These are phyloP conservation scores for Argyresthia goedartella DNA, from an alignment of 2,888 invertebrate species.

Conservation along the genomic window DNA sequence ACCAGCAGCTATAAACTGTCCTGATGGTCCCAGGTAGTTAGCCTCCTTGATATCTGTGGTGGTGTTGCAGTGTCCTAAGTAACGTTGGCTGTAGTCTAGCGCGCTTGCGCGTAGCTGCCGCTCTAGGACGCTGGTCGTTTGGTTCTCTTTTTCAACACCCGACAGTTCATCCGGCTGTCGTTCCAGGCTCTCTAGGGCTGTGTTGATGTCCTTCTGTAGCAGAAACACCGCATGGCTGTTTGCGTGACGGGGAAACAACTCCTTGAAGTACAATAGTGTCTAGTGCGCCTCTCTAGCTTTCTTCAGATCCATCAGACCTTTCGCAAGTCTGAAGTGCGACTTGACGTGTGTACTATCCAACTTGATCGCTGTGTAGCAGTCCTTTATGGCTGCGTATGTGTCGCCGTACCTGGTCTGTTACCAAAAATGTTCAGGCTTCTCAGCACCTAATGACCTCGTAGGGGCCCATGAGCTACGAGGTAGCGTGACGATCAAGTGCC, in stretches of 20 bases:
- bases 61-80: conserved; percentile 97
- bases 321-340: conserved; percentile 81
- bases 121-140: conserved; percentile 40
- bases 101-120: conserved; percentile 69
- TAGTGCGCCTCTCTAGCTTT: conserved; percentile 80
- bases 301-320: conserved; percentile 82
- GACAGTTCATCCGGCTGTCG: conserved; percentile 44
- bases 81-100: conserved; percentile 84
- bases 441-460: too few species aligned
- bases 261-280: conserved; percentile 78
- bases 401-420: conserved; percentile 98
- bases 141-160: conserved; percentile 29
- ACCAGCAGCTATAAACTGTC: conserved; percentile 75
- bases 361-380: conserved; percentile 86
- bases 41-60: conserved; percentile 99
- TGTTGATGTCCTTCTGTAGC: conserved; percentile 73
- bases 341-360: conserved; percentile 83
- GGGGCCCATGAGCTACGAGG: too few species aligned
- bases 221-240: conserved; percentile 74
- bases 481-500: too few species aligned
- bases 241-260: conserved; percentile 81
- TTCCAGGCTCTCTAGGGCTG: conserved; percentile 52
- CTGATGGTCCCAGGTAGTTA: conserved; percentile 85
- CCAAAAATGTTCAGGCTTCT: too few species aligned
- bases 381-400: conserved; percentile 90